Evolutionary conservation across 2,888 invertebrate species (phyloP), one percentile per base, ranked within the genome.

Genomic region (Saturnia japonica): DNA sequence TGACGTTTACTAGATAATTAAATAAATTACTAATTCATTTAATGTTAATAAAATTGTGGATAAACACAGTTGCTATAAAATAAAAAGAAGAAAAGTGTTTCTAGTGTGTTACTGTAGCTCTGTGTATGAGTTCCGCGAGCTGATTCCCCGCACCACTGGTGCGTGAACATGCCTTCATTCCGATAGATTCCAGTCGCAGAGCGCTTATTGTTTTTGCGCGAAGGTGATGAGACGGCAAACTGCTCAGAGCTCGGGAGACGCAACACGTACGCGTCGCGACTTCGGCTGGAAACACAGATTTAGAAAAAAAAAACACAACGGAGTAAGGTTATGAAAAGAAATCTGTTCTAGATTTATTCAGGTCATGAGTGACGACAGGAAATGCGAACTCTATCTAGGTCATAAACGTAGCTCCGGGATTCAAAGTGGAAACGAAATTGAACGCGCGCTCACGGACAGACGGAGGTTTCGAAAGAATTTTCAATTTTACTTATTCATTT

Each of bases 91-190:
- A 34, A 34, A 34, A 34, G 11, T 22, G 22, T 54, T 60, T 22
- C 0, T n/a, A 54, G 54, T 54, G 22, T 9, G 11, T 11, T 64
- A 64, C 64, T 40, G 40, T 40, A 64, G 64, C 40, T 64, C 64
- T 64, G n/a, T 40, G n/a, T 47, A 67, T 14, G 57, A 28, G 25
- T 12, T 2, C 16, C 25, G 40, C 19, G 19, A 28, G 51, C 67
- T 74, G 75, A 77, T 77, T 77, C 73, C 70, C 69, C 73, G 74
- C 72, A 70, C 73, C 78, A 74, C 68, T 72, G 74, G 71, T 72
- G 68, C 72, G 74, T 40, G 64, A 69, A 69, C 68, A 72, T 67
- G 72, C 74, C 73, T 73, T 73, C 71, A 72, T 75, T 70, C 60
- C 62, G 19, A 45, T 42, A 45, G 70, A 70, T 64, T 72, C 72